Evolutionary conservation across 2,113 vertebrate species (phyloP).

Genomic region (Zosterops hypoxanthus): DNA sequence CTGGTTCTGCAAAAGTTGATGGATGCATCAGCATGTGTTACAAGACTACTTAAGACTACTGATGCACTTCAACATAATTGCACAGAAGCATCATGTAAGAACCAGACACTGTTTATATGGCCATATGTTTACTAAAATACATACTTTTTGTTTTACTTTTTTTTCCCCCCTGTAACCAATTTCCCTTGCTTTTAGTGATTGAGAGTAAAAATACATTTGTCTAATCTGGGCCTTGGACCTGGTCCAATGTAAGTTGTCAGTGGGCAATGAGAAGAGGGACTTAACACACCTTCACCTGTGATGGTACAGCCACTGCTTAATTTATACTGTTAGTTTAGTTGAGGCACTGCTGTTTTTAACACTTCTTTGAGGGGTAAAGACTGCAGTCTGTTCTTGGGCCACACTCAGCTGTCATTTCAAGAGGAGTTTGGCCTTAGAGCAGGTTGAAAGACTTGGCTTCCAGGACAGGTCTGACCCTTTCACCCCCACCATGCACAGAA

Average conservation of each 20-base stretch:
- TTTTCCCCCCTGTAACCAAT: rapidly evolving
- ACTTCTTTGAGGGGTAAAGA: not conserved
- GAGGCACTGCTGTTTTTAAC: conserved; percentile 31
- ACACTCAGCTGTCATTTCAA: not conserved
- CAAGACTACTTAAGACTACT: not conserved
- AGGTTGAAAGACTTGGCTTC: not conserved
- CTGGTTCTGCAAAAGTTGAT: not conserved
- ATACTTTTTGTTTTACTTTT: not conserved
- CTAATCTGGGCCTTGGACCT: not conserved
- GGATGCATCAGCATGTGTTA: not conserved
- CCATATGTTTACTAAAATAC: conserved; percentile 2
- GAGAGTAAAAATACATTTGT: conserved; percentile 2
- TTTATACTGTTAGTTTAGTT: not conserved
- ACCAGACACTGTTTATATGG: not conserved
- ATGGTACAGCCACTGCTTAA: not conserved
- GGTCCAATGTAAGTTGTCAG: not conserved
- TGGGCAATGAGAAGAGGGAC: not conserved
- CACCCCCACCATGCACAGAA: not conserved
- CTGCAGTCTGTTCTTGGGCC: not conserved
- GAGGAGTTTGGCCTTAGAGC: not conserved
- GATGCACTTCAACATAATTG: not conserved
- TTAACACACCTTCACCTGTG: not conserved
- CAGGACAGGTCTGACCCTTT: not conserved
- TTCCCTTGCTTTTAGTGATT: not conserved
- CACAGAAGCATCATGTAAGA: not conserved